Evolutionary conservation across 2,113 vertebrate species (phyloP), one percentile per base, ranked within the genome.

Genomic region (Aegithalos caudatus): DNA sequence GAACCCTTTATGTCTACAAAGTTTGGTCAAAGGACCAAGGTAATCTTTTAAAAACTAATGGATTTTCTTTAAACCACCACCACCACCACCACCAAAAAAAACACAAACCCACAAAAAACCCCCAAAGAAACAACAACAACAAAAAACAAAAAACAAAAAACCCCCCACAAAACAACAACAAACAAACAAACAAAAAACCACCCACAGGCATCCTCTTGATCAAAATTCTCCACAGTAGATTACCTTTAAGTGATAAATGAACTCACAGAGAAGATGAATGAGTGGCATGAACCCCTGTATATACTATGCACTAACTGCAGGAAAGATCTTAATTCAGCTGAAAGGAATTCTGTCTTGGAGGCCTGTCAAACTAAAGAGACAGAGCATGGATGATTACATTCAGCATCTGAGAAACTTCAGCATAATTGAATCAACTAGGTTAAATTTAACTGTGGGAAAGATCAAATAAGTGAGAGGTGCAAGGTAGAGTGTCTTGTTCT

Each of bases 221-320:
- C 91, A 95, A 92, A 96, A 94, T 95, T 89, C 88, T 94, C 81
- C 92, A 87, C 94, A 97, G 86, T 76, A 96, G 92, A 96, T 97
- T 95, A 94, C 73, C 81, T 91, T 90, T 14, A 4, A 89, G 73
- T 96, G 95, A 96, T 95, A 96, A 94, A 96, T 96, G 91, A 96
- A 95, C 83, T 91, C 76, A 77, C 4, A 14, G 73, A 69, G 94
- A 94, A 96, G 95, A 96, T 87, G 94, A 96, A 96, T 96, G 94
- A 97, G 88, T 82, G 92, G 88, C 57, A 9, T 70, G 86, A 94
- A 80, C 65, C 77, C 73, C 58, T 91, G 84, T 92, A 87, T 89
- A 87, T 61, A 92, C 86, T 79, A 14, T 45, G 92, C 94, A 89
- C 92, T 92, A 82, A 92, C 95, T 87, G 70, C 14, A 6, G 74